These are phyloP conservation scores for Zhuqinia jingwanae DNA, from an alignment of 2,888 invertebrate genomes.

Conservation along the genomic window DNA sequence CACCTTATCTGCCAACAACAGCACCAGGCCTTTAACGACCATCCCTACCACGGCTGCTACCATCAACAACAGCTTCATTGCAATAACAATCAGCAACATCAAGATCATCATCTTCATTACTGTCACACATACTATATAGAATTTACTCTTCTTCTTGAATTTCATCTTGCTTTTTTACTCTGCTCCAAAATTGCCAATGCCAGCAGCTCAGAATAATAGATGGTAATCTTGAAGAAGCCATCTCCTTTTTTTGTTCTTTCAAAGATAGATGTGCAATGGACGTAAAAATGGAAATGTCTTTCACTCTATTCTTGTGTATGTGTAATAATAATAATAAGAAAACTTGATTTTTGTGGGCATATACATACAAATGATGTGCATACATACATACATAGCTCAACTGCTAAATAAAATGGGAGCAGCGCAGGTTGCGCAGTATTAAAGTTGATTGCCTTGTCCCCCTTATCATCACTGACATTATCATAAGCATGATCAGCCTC, in stretches of 20 bases:
- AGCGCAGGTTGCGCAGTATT: background rate
- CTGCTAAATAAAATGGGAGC: background rate
- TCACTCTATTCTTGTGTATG: background rate
- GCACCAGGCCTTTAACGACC: background rate
- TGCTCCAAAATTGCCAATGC: background rate
- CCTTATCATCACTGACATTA: constrained; percentile 23
- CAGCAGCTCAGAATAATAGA: background rate
- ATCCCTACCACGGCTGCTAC: background rate
- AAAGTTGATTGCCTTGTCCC: background rate
- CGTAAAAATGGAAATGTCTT: background rate
- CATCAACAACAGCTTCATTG: constrained; percentile 16
- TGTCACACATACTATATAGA: constrained; percentile 25
- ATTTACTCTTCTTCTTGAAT: no score
- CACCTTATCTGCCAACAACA: constrained; percentile 39
- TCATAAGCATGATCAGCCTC: constrained; percentile 37
- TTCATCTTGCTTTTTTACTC: no score
- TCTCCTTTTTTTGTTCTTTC: background rate
- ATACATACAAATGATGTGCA: background rate
- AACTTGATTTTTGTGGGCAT: background rate
- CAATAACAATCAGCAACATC: constrained; percentile 47
- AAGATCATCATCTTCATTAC: constrained; percentile 57
- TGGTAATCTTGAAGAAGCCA: background rate
- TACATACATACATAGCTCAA: background rate
- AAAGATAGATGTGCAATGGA: background rate
- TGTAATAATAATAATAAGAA: no score